Conservation (phyloP, 92 coral and sea anemone species). For the Meandrina meandrites region DNA sequence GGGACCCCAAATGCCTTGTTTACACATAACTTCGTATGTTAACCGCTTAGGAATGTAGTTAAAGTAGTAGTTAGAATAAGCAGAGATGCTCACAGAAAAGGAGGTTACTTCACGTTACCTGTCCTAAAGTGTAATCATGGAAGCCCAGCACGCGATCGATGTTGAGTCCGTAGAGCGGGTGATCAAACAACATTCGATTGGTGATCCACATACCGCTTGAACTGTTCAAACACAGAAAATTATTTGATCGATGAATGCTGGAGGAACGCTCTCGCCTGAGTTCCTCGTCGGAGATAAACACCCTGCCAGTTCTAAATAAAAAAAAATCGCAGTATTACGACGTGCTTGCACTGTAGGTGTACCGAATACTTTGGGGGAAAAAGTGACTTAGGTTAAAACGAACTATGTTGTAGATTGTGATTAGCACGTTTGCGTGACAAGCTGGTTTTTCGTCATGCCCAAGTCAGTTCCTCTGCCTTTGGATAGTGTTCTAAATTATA, state of each 20-base stretch:
- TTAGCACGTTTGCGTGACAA: too few relatives aligned
- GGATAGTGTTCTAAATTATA: too few relatives aligned
- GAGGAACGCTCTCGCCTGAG: slow-evolving; percentile 72
- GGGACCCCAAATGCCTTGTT: not conserved
- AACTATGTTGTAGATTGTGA: too few relatives aligned
- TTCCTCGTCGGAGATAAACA: slow-evolving; percentile 70
- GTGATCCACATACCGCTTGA: slow-evolving; percentile 75
- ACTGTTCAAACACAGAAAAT: slow-evolving; percentile 58
- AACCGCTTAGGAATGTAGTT: not conserved
- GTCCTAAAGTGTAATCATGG: slow-evolving; percentile 91
- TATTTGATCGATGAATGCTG: slow-evolving; percentile 74
- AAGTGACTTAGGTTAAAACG: not conserved
- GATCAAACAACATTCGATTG: slow-evolving; percentile 75
- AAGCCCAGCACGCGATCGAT: slow-evolving; percentile 91
- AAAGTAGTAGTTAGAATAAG: not conserved
- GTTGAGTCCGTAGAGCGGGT: slow-evolving; percentile 93
- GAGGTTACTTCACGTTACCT: slow-evolving; percentile 55
- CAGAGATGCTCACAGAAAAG: not conserved
- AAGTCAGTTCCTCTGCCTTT: too few relatives aligned
- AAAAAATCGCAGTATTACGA: not conserved
- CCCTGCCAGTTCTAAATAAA: slow-evolving; percentile 54
- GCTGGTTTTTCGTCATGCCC: too few relatives aligned
- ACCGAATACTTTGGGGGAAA: not conserved
- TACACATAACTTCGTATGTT: not conserved
- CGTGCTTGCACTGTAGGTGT: not conserved